Conservation (phyloP, 1,140 invertebrate genomes). For the Drosophila sulfurigaster region DNA sequence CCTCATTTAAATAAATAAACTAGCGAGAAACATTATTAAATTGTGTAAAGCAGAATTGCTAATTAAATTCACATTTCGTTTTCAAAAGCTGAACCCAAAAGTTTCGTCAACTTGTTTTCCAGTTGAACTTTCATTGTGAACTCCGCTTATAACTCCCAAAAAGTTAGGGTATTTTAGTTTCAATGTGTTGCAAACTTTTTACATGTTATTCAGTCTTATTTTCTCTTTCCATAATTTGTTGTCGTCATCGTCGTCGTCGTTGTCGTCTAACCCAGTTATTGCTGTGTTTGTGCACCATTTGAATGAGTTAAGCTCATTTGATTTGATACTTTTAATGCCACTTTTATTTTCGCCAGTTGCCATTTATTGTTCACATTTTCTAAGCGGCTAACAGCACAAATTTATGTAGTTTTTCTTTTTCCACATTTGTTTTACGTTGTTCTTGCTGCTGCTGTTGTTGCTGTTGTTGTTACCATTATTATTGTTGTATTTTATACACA, state of each 20-base stretch:
- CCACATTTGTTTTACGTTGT: background rate
- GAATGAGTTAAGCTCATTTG: conserved; percentile 61
- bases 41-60: too few species aligned
- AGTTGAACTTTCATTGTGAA: background rate
- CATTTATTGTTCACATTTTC: conserved; percentile 43
- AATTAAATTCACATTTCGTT: too few species aligned
- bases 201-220: background rate
- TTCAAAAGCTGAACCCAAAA: background rate
- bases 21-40: too few species aligned
- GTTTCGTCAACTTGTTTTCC: background rate
- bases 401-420: conserved; percentile 34
- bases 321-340: conserved; percentile 60
- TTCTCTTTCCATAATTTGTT: conserved; percentile 5
- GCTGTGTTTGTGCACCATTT: conserved; percentile 50
- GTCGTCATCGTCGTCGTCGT: conserved; percentile 10
- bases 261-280: conserved; percentile 46
- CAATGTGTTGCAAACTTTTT: conserved; percentile 10
- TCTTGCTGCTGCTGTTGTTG: background rate
- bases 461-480: background rate
- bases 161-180: conserved; percentile 8
- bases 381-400: conserved; percentile 29
- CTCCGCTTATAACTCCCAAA: background rate
- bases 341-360: conserved; percentile 51
- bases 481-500: conserved; percentile 40
- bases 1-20: too few species aligned